Conservation (phyloP, 2,888 invertebrate species). For the Strigamia transsilvanica region DNA sequence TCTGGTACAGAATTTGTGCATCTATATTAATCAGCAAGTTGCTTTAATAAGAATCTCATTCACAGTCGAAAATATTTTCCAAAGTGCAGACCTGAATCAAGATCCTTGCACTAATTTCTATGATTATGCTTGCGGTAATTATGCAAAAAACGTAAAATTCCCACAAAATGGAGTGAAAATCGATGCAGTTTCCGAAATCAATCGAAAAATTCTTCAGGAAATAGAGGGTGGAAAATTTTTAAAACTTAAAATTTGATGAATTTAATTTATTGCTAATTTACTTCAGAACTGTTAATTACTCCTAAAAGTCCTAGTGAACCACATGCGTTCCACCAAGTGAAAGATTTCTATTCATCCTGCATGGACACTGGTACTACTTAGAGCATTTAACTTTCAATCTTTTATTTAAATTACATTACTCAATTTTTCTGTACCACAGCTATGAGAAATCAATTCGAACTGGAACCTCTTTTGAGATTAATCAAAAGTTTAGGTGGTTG, state of each 20-base stretch:
- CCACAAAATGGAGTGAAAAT: slow-evolving; percentile 76
- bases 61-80: not conserved
- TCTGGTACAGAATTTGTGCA: not conserved
- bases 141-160: slow-evolving; percentile 75
- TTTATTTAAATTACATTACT: not conserved
- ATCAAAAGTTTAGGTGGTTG: slow-evolving; percentile 84
- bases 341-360: slow-evolving; percentile 16
- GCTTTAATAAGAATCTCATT: not conserved
- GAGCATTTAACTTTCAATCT: not conserved
- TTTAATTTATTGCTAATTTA: not conserved
- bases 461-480: slow-evolving; percentile 76
- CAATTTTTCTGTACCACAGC: not conserved
- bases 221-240: not conserved
- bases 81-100: slow-evolving; percentile 62
- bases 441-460: slow-evolving; percentile 66
- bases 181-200: not conserved
- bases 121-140: slow-evolving; percentile 81
- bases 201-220: not conserved
- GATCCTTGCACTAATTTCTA: slow-evolving; percentile 87
- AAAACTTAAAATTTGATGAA: not conserved
- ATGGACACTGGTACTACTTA: slow-evolving; percentile 36
- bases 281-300: slow-evolving; percentile 14
- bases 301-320: slow-evolving; percentile 24
- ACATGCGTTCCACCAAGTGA: not conserved
- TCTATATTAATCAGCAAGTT: not conserved